Evolutionary conservation across 2,888 invertebrate genomes (phyloP).

Genomic region (Trisateles emortualis): DNA sequence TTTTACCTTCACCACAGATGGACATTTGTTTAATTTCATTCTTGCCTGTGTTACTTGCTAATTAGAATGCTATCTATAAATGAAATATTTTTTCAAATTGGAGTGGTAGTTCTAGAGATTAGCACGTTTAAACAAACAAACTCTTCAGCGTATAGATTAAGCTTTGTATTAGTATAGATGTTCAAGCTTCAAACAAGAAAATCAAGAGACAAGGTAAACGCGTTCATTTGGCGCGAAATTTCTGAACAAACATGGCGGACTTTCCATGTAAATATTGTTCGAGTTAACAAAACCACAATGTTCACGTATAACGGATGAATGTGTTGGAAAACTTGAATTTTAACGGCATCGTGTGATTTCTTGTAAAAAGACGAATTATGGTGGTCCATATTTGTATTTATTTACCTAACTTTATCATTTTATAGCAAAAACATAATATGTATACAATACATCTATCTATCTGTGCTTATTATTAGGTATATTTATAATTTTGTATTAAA

Average conservation of each 20-base stretch:
- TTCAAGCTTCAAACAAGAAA: constrained; percentile 23
- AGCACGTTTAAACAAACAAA: neutral
- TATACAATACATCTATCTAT: too few species aligned
- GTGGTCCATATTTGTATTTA: constrained; percentile 25
- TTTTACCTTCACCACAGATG: too few species aligned
- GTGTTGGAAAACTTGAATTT: constrained; percentile 29
- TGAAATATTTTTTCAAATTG: neutral
- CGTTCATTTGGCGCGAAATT: constrained; percentile 47
- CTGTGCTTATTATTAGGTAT: too few species aligned
- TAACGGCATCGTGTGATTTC: constrained; percentile 30
- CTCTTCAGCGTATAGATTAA: too few species aligned
- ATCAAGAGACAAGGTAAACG: constrained; percentile 37
- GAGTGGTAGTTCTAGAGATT: too few species aligned
- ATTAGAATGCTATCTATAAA: too few species aligned
- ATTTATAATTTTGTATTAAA: too few species aligned
- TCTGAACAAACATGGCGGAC: constrained; percentile 39
- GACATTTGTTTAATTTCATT: too few species aligned
- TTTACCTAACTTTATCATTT: neutral
- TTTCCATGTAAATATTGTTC: constrained; percentile 38
- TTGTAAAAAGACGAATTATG: constrained; percentile 9
- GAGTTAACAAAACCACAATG: constrained; percentile 13
- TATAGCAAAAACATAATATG: neutral
- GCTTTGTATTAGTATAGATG: neutral
- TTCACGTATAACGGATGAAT: constrained; percentile 31
- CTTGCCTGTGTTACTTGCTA: too few species aligned